Conservation (phyloP, 2,888 invertebrate species). For the Trachelus stipa region DNA sequence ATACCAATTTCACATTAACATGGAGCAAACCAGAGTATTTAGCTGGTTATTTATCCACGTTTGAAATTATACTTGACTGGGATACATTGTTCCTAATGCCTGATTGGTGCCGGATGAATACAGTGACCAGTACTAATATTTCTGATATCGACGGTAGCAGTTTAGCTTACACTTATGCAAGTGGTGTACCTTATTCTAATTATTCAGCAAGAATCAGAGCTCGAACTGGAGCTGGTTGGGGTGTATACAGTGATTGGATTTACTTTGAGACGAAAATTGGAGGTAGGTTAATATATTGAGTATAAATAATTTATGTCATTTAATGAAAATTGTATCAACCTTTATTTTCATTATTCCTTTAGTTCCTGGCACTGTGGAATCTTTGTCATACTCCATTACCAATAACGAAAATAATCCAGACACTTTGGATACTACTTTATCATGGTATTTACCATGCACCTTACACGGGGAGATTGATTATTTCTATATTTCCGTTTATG, state of each 20-base stretch:
- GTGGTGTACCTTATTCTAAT: constrained; percentile 39
- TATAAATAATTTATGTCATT: not conserved
- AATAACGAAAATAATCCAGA: constrained; percentile 35
- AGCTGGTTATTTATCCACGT: constrained; percentile 46
- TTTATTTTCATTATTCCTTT: constrained; percentile 6
- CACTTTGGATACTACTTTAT: constrained; percentile 45
- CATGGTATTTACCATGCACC: constrained; percentile 54
- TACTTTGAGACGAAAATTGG: constrained; percentile 36
- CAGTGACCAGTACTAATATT: constrained; percentile 15
- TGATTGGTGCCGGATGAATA: constrained; percentile 36
- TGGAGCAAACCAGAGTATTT: constrained; percentile 48
- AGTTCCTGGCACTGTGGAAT: constrained; percentile 49
- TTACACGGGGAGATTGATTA: constrained; percentile 48
- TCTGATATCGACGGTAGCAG: constrained; percentile 26
- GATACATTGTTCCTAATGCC: constrained; percentile 40
- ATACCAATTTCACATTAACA: constrained; percentile 38
- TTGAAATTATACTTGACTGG: constrained; percentile 45
- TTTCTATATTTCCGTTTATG: constrained; percentile 44
- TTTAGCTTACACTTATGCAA: constrained; percentile 25
- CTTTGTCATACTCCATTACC: constrained; percentile 35
- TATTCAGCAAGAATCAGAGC: constrained; percentile 50
- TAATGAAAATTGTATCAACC: not conserved
- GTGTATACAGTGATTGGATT: constrained; percentile 36
- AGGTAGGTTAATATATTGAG: constrained; percentile 19
- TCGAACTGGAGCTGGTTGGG: constrained; percentile 51